These are phyloP conservation scores for Paelopatides confundens DNA, from an alignment of 53 echinoderm and acorn worm species.

Conservation along the genomic window DNA sequence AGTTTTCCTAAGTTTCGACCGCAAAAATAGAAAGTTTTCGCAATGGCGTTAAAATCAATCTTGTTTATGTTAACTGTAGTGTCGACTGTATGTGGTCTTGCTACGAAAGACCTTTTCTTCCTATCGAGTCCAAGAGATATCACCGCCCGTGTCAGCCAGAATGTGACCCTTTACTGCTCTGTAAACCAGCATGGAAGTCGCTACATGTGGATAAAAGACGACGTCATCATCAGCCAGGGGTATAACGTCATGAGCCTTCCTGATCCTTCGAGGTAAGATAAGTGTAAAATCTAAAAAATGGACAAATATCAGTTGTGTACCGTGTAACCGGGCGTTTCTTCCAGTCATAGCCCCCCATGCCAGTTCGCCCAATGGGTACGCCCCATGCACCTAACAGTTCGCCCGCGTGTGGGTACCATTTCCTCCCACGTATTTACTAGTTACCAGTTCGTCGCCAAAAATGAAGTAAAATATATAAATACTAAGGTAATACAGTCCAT, in stretches of 20 bases:
- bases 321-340: no score
- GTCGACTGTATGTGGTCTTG: conserved; percentile 51
- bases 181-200: conserved; percentile 56
- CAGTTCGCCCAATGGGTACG: no score
- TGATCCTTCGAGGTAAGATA: conserved; percentile 57
- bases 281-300: no score
- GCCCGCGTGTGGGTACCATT: no score
- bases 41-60: background rate
- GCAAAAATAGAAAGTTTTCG: background rate
- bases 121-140: conserved; percentile 56
- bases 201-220: conserved; percentile 85
- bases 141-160: conserved; percentile 62
- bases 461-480: no score
- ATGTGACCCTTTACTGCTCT: conserved; percentile 73
- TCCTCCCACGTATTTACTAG: no score
- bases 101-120: conserved; percentile 38
- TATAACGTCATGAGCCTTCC: conserved; percentile 34
- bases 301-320: no score
- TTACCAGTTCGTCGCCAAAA: no score
- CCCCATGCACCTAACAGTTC: no score
- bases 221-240: conserved; percentile 72
- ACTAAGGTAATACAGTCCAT: no score
- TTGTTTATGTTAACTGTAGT: background rate
- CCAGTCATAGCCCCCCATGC: no score
- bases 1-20: background rate